Evolutionary conservation across 2,113 vertebrate species (phyloP), one percentile per base, ranked within the genome.

Genomic region (Zapus hudsonius): DNA sequence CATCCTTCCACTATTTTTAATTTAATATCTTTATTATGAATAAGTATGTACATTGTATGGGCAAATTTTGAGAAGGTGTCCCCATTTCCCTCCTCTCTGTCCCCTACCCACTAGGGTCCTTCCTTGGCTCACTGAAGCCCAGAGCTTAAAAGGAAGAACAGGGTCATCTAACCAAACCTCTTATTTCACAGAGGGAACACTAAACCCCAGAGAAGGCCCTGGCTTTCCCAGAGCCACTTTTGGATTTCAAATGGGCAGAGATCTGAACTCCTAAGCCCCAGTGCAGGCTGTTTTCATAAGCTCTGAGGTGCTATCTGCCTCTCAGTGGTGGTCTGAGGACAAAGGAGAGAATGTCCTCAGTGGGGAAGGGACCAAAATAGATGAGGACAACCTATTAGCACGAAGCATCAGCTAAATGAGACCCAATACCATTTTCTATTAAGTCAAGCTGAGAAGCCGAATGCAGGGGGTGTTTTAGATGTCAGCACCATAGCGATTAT

Each of bases 391-490:
- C 76, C 59, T 80, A 96, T 97, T 96, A 93, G 61, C 88, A 86
- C 85, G 40, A 84, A 92, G 79, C 87, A 72, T 42, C 59, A 84
- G 75, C 87, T 84, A 92, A 95, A 94, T 94, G 87, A 93, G 87
- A 91, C 61, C 66, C 22, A 63, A 12, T 66, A 92, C 94, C 93
- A 89, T 42, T 74, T 73, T 95, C 93, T 92, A 96, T 94, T 92
- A 96, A 96, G 81, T 92, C 87, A 89, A 79, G 93, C 91, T 87
- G 66, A 91, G 95, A 95, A 93, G 85, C 16, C 92, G 96, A 93
- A 95, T 38, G 75, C 78, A 73, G 69, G 73, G 80, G 91, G 64
- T 36, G 40, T 88, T 95, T 93, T 90, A 31, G 87, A 83, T 90
- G 95, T 93, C 95, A 95, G 70, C 87, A 79, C 70, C 6, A 5